Percentiles rank a stretch among this genome's conserved stretches.
These are phyloP conservation scores for Halocynthia aurantium DNA, from an alignment of 23 tunicate species.

Conservation along the genomic window DNA sequence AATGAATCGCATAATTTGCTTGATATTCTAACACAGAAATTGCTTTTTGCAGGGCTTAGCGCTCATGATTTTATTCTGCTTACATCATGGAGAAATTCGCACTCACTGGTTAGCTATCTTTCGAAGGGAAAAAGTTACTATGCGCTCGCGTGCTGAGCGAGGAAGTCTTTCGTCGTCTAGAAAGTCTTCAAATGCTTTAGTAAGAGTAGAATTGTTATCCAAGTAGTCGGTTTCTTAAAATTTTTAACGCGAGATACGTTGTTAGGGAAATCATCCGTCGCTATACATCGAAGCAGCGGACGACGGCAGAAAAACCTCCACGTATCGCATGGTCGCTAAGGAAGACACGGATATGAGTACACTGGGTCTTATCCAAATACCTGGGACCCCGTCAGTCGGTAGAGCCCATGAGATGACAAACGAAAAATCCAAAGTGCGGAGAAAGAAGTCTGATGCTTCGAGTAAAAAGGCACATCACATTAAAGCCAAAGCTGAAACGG, in stretches of 20 bases:
- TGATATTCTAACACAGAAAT: not conserved
- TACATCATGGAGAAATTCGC: slow-evolving; percentile 52
- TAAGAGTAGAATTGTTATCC: not conserved
- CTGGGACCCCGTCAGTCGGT: slow-evolving; percentile 39
- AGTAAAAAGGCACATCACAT: not conserved
- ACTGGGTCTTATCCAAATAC: slow-evolving; percentile 54
- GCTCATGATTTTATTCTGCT: slow-evolving; percentile 48
- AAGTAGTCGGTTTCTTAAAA: too few species aligned
- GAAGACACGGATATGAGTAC: slow-evolving; percentile 68
- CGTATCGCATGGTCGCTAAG: slow-evolving; percentile 44
- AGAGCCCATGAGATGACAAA: not conserved
- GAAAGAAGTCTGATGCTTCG: slow-evolving; percentile 5
- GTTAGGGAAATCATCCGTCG: slow-evolving; percentile 16
- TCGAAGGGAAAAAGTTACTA: slow-evolving; percentile 6
- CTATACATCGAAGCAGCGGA: slow-evolving; percentile 23
- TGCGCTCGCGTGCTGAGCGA: slow-evolving; percentile 10
- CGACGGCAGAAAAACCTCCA: slow-evolving; percentile 14
- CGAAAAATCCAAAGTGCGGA: slow-evolving; percentile 3
- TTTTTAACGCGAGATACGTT: too few species aligned
- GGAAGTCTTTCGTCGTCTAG: slow-evolving; percentile 13
- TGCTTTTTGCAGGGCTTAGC: slow-evolving; percentile 29
- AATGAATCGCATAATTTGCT: too few species aligned
- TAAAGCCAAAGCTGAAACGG: not conserved
- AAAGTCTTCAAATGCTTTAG: slow-evolving; percentile 22
- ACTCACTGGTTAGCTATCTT: slow-evolving; percentile 43